phyloP scores from a whole-genome alignment of 2,113 vertebrate genomes.

The Meleagris gallopavo region DNA sequence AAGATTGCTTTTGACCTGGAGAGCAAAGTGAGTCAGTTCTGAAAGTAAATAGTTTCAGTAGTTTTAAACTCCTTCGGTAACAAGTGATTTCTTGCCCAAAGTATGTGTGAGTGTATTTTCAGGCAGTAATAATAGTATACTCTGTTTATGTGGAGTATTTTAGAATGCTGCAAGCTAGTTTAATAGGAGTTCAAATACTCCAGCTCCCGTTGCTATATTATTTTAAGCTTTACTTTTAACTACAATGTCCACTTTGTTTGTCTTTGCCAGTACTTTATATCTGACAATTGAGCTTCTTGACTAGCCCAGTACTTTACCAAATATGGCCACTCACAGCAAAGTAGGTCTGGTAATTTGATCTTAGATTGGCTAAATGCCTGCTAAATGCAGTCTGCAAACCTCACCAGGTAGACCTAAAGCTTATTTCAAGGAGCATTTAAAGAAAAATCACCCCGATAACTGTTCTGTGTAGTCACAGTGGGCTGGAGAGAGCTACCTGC shows the following conservation, averaged over 20 bases:
- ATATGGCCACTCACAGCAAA: slow-evolving; percentile 72
- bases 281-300: slow-evolving; percentile 56
- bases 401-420: slow-evolving; percentile 58
- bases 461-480: not conserved
- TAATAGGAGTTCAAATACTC: slow-evolving; percentile 30
- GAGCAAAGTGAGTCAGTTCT: not conserved
- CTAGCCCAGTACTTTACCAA: slow-evolving; percentile 71
- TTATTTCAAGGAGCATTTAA: slow-evolving; percentile 6
- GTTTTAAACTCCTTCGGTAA: slow-evolving; percentile 9
- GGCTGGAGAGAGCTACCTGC: not conserved
- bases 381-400: slow-evolving; percentile 5
- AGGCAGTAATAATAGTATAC: not conserved
- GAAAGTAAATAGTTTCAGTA: slow-evolving; percentile 25
- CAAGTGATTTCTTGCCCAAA: slow-evolving; percentile 32
- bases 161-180: slow-evolving; percentile 11
- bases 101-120: slow-evolving; percentile 11
- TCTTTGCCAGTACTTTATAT: slow-evolving; percentile 52
- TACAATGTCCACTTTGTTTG: slow-evolving; percentile 53
- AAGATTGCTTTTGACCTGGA: not conserved
- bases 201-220: slow-evolving; percentile 36
- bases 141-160: not conserved
- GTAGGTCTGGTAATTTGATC: slow-evolving; percentile 69
- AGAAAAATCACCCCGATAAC: not conserved
- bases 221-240: slow-evolving; percentile 60
- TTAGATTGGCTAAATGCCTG: slow-evolving; percentile 50